These are phyloP conservation scores for Hydrophis major DNA, from an alignment of 2,797 vertebrate genomes.

Conservation along the genomic window DNA sequence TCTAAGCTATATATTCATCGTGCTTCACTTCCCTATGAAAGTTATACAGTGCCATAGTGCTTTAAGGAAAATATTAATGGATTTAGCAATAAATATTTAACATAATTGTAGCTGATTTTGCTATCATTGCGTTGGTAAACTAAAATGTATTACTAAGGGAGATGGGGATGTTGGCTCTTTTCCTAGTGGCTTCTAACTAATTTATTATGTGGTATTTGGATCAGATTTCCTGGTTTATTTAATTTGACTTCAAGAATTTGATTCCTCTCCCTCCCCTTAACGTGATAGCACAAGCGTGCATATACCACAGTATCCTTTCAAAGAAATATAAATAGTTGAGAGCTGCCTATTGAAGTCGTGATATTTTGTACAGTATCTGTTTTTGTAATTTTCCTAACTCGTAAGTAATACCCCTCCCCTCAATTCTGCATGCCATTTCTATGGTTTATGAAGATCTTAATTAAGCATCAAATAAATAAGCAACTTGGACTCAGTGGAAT, in stretches of 20 bases:
- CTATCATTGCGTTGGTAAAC: constrained; percentile 39
- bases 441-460: not conserved
- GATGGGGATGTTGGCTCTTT: constrained; percentile 34
- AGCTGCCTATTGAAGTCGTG: not conserved
- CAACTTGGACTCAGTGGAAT: not conserved
- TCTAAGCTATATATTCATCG: constrained; percentile 52
- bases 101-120: constrained; percentile 26
- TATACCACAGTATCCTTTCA: constrained; percentile 22
- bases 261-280: constrained; percentile 16
- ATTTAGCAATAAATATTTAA: constrained; percentile 52
- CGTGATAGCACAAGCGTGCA: not conserved
- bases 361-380: constrained; percentile 7
- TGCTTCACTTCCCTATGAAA: not conserved
- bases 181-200: constrained; percentile 38
- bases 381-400: constrained; percentile 21
- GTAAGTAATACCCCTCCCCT: not conserved
- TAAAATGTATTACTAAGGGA: constrained; percentile 47
- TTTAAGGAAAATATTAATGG: constrained; percentile 44
- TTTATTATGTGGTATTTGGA: constrained; percentile 42
- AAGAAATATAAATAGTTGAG: constrained; percentile 5
- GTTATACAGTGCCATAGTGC: constrained; percentile 23
- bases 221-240: constrained; percentile 37
- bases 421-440: constrained; percentile 17
- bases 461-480: not conserved
- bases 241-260: constrained; percentile 32